Evolutionary conservation across 2,113 vertebrate genomes (phyloP).

Genomic region (Protobothrops mucrosquamatus): DNA sequence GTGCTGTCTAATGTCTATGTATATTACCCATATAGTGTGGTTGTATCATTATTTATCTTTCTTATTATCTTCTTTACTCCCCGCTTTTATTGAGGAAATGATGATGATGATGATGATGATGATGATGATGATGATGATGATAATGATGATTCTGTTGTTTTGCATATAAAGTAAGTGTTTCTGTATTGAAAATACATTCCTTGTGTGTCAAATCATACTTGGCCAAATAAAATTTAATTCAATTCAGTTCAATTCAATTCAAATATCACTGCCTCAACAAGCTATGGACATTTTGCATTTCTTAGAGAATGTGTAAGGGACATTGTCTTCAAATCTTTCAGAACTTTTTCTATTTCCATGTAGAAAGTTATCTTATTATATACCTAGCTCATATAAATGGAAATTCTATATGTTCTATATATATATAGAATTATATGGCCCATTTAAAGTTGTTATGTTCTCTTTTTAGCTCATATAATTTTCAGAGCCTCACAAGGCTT

Average conservation of each 20-base stretch:
- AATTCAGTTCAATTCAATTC: not conserved
- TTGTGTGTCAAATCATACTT: not conserved
- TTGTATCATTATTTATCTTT: too few relatives aligned
- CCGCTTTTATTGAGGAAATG: not conserved
- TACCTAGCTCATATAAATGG: slow-evolving; percentile 1
- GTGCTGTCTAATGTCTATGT: too few relatives aligned
- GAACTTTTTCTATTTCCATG: not conserved
- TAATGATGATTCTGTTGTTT: too few relatives aligned
- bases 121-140: too few relatives aligned
- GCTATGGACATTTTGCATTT: not conserved
- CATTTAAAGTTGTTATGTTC: not conserved
- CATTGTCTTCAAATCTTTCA: not conserved
- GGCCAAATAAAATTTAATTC: not conserved
- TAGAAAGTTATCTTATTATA: slow-evolving; percentile 29
- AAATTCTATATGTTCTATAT: not conserved
- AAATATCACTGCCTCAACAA: not conserved
- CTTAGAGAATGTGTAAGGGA: not conserved
- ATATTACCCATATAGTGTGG: too few relatives aligned
- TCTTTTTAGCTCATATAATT: too few relatives aligned
- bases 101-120: too few relatives aligned
- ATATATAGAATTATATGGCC: not conserved
- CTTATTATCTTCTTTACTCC: not conserved
- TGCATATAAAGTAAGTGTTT: too few relatives aligned
- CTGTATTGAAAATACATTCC: too few relatives aligned
- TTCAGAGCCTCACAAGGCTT: not conserved